Evolutionary conservation across 2,113 vertebrate species (phyloP), one percentile per base, ranked within the genome.

Genomic region (Maccullochella peelii): DNA sequence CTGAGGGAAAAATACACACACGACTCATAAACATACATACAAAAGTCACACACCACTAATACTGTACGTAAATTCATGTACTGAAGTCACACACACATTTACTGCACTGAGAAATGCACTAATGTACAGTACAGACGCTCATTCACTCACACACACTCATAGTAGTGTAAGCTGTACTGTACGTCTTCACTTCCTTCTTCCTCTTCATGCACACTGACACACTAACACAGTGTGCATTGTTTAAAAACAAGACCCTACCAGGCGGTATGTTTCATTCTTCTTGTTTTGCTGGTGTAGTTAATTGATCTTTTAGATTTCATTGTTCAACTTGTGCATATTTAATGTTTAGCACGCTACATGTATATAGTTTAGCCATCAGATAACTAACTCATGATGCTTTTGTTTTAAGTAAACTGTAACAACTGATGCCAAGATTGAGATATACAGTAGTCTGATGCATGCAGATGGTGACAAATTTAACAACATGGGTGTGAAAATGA

Each of bases 181-280:
- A 27, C 6, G 6, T 52, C 40, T 59, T 70, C 58, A 79, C 69
- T 78, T 80, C 61, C 58, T 42, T 42, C 63, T 82, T 86, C 73
- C 42, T 65, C 77, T 52, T 59, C 21, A 25, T 73, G 42, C 67
- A 58, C 70, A 9, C 33, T 18, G 55, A 70, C 63, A 79, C 59
- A 84, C 65, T 52, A 40, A 67, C 72, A 49, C 30, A 57, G 1
- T 40, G 30, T 44, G 69, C 25, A 52, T 61, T 52, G 61, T 73
- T 73, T 33, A 30, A n/a, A 58, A 52, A 42, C 8, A 25, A 25
- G 16, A 8, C 8, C 33, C 58, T 50, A 12, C 8, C 12, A 5
- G 5, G 1, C 62, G 36, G 6, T 11, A 47, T 58, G 23, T 67
- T 74, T 57, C 8, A 5, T 38, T 59, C 14, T 21, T 27, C 5